A percentile compares a stretch with the other conserved stretches of the same genome.
Conservation (phyloP, 2,888 invertebrate species). For the Sphecodes monilicornis region DNA sequence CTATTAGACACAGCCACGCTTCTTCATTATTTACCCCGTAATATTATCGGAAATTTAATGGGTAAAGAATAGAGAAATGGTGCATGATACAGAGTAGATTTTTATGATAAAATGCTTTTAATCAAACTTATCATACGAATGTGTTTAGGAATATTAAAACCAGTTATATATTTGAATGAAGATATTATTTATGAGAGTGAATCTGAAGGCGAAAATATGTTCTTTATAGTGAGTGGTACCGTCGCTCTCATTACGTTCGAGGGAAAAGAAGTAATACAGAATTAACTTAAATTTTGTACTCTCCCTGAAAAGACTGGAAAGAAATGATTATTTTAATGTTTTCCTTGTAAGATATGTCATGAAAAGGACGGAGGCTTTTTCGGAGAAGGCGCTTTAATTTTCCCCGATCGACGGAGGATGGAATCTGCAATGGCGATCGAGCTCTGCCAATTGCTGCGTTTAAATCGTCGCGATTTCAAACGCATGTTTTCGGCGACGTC, state of each 20-base stretch:
- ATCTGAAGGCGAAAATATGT: constrained; percentile 80
- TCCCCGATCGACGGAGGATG: constrained; percentile 85
- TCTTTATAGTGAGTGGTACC: constrained; percentile 81
- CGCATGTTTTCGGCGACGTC: constrained; percentile 72
- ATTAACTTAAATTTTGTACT: neutral
- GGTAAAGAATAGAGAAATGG: constrained; percentile 58
- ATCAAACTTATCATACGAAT: neutral
- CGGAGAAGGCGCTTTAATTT: constrained; percentile 85
- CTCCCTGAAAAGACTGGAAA: neutral
- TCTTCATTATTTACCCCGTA: constrained; percentile 76
- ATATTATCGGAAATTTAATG: constrained; percentile 76
- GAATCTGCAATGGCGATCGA: constrained; percentile 87
- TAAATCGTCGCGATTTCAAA: constrained; percentile 85
- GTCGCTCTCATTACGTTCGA: constrained; percentile 76
- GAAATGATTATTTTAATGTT: neutral
- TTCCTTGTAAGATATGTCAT: constrained; percentile 83
- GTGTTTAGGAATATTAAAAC: constrained; percentile 69
- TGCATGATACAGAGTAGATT: neutral
- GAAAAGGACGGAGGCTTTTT: constrained; percentile 87
- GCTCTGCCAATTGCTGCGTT: constrained; percentile 86
- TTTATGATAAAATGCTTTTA: neutral
- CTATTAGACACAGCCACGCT: constrained; percentile 78
- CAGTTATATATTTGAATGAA: constrained; percentile 77
- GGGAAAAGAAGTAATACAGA: constrained; percentile 76
- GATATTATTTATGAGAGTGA: constrained; percentile 80